A percentile compares a stretch with the other conserved stretches of the same genome.
phyloP scores from a whole-genome alignment of 1,140 invertebrate genomes.

The Bombus difficillimus region DNA sequence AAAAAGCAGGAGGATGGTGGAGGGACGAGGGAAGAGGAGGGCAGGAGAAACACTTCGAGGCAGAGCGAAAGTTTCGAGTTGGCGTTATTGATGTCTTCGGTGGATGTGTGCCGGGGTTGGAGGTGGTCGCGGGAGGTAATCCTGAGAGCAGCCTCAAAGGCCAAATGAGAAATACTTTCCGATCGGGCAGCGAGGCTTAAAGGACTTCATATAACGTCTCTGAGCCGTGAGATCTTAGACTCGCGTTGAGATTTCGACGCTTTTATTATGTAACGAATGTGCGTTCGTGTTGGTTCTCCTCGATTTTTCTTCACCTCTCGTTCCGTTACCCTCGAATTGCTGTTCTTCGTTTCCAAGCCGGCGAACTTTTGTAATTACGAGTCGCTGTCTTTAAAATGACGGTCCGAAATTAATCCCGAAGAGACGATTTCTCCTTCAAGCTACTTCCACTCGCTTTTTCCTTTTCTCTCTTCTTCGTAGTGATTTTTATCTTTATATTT shows the following conservation, averaged over 20 bases:
- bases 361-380: constrained; percentile 38
- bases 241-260: constrained; percentile 65
- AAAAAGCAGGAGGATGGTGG: background rate
- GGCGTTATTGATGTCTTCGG: constrained; percentile 68
- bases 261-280: constrained; percentile 65
- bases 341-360: background rate
- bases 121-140: constrained; percentile 66
- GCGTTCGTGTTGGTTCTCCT: constrained; percentile 17
- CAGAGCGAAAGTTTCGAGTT: constrained; percentile 64
- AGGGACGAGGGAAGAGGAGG: background rate
- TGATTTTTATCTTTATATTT: too few species aligned
- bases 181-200: constrained; percentile 73
- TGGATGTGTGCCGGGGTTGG: constrained; percentile 56
- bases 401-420: constrained; percentile 31
- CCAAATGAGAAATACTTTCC: constrained; percentile 82
- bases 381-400: constrained; percentile 44
- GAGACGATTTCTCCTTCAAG: background rate
- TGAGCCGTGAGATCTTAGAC: constrained; percentile 62
- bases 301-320: constrained; percentile 31
- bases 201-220: constrained; percentile 71
- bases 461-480: background rate
- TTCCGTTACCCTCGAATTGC: too few species aligned
- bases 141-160: constrained; percentile 75
- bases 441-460: background rate
- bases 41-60: constrained; percentile 62